phyloP scores from a whole-genome alignment of 1,140 invertebrate species.

The Ruditapes philippinarum region DNA sequence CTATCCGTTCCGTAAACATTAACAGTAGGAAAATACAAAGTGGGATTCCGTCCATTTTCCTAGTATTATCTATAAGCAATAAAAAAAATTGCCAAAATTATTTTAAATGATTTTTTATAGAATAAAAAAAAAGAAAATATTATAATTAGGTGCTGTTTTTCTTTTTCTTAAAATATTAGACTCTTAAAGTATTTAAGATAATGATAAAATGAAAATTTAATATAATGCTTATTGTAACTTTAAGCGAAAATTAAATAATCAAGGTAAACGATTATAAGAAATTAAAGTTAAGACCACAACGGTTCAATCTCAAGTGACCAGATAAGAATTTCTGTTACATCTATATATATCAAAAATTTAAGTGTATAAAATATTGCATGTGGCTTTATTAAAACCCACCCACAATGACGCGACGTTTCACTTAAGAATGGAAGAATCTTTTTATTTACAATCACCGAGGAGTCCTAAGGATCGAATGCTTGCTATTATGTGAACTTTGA shows the following conservation, averaged over 20 bases:
- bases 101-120: too few species aligned
- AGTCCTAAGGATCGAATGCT: neutral
- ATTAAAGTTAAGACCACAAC: neutral
- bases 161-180: too few species aligned
- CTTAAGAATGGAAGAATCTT: neutral
- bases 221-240: too few species aligned
- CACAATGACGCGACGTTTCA: neutral
- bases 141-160: too few species aligned
- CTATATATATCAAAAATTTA: neutral
- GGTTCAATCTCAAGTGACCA: neutral
- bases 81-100: too few species aligned
- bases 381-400: neutral
- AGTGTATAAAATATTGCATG: neutral
- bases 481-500: neutral
- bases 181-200: too few species aligned
- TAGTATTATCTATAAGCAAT: too few species aligned
- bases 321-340: neutral
- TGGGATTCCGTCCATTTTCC: neutral
- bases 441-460: conserved; percentile 1
- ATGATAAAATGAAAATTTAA: too few species aligned
- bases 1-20: neutral
- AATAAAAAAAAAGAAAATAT: too few species aligned
- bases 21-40: neutral
- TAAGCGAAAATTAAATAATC: too few species aligned
- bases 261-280: too few species aligned